Base-by-base conservation (phyloP, 2,797 vertebrate genomes). In the Anomalospiza imberbis region DNA sequence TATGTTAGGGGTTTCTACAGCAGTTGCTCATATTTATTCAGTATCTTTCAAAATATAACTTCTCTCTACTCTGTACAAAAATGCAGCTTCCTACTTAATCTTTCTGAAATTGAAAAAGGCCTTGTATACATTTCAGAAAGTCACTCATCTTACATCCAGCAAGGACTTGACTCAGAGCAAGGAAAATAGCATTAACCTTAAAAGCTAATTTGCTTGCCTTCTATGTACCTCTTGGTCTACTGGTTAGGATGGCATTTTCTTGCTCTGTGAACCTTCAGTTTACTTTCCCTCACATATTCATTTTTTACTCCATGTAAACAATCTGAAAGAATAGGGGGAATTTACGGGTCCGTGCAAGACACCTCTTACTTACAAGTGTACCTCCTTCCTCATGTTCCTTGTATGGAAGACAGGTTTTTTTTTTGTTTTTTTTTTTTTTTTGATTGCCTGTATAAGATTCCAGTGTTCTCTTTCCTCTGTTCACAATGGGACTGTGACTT, bases 1-100 rank as follows among this genome's bases (percentile, higher is more conserved):
- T 94, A 93, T 90, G 50, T 77, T 77, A 79, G 51, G 40, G 8
- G 18, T 79, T 95, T 88, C 67, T 76, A 61, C 42, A 82, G 25
- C 42, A 67, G 31, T 82, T 86, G 29, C 65, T 95, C 53, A 65
- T 89, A 74, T 87, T 34, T 85, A 83, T 91, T 91, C 89, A 88
- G 48, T 79, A 53, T 24, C 31, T 76, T 57, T 74, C 34, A 79
- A 80, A 89, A 76, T 48, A 82, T 10, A 85, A 47, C 22, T 77
- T 85, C 48, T 63, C 36, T 79, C 26, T 40, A 17, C 32, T 78
- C 31, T 24, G 42, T 51, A 65, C 48, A 90, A 76, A 89, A 88
- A 74, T 32, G 7, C 34, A 66, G 22, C 72, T 80, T 92, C 40
- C 62, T 89, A 31, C 13, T 83, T 86, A 86, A 9, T 62, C 53